Evolutionary conservation across 2,113 vertebrate species (phyloP).

Genomic region (Malurus alboscapulatus): DNA sequence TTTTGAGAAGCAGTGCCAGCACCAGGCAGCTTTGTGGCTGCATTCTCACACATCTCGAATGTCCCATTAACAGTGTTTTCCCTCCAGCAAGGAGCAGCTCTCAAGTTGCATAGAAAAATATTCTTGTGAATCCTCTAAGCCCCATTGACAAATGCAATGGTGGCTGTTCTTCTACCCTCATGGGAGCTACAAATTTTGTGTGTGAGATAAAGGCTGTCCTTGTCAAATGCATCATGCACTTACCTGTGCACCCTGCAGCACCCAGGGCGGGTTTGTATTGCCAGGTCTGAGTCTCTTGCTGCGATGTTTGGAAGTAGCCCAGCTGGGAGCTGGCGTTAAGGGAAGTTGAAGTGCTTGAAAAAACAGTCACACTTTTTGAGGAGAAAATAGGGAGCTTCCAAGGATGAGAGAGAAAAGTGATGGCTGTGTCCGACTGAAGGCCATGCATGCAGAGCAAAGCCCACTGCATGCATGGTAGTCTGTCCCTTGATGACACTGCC

Average conservation of each 20-base stretch:
- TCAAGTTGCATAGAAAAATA: not conserved
- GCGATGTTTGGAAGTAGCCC: not conserved
- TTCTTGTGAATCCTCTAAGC: not conserved
- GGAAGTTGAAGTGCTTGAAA: not conserved
- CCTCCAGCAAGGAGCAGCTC: not conserved
- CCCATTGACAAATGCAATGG: not conserved
- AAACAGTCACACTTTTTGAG: not conserved
- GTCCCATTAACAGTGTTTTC: not conserved
- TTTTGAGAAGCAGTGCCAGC: not conserved
- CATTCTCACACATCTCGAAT: not conserved
- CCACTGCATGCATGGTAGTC: accelerated
- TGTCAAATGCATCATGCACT: not conserved
- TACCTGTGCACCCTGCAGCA: not conserved
- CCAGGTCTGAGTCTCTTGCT: not conserved
- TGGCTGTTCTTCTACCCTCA: not conserved
- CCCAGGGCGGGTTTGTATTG: not conserved
- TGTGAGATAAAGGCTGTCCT: not conserved
- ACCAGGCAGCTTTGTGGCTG: not conserved
- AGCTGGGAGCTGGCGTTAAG: not conserved
- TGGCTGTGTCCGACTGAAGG: not conserved
- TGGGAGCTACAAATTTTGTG: not conserved
- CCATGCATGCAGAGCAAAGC: not conserved
- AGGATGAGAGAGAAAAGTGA: not conserved
- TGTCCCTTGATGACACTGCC: not conserved
- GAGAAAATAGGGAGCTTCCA: not conserved